phyloP scores from a whole-genome alignment of 2,797 vertebrate genomes.

The Epinephelus coioides region DNA sequence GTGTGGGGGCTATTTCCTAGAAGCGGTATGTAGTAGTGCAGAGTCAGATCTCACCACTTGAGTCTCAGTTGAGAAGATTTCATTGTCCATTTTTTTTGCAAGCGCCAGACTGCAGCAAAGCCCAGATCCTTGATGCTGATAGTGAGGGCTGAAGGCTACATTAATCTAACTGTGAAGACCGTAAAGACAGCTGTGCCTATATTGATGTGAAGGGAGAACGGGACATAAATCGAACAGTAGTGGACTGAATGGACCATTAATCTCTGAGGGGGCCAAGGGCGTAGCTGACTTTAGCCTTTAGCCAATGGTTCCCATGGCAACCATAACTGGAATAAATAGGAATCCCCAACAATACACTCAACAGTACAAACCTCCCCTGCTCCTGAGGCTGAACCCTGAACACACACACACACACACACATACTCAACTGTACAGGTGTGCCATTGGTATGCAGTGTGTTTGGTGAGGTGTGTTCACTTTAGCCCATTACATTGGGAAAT shows the following conservation, averaged over 20 bases:
- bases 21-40: background rate
- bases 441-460: conserved; percentile 51
- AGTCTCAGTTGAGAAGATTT: background rate
- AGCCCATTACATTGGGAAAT: conserved; percentile 58
- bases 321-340: conserved; percentile 38
- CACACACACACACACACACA: background rate
- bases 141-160: conserved; percentile 6
- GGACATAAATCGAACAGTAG: conserved; percentile 1
- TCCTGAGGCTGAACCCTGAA: background rate
- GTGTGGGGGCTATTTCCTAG: background rate
- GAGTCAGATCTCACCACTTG: background rate
- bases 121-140: conserved; percentile 11
- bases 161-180: conserved; percentile 27
- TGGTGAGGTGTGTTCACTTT: conserved; percentile 48
- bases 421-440: conserved; percentile 39
- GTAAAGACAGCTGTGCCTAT: conserved; percentile 23
- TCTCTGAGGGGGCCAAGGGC: conserved; percentile 41
- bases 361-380: background rate
- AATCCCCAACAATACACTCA: conserved; percentile 7
- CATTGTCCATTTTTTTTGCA: background rate
- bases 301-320: conserved; percentile 48
- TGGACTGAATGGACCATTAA: conserved; percentile 40
- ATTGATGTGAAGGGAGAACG: conserved; percentile 25
- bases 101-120: background rate
- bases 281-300: conserved; percentile 27